Evolutionary conservation across 2,113 vertebrate species (phyloP).

Genomic region (Calonectris borealis): DNA sequence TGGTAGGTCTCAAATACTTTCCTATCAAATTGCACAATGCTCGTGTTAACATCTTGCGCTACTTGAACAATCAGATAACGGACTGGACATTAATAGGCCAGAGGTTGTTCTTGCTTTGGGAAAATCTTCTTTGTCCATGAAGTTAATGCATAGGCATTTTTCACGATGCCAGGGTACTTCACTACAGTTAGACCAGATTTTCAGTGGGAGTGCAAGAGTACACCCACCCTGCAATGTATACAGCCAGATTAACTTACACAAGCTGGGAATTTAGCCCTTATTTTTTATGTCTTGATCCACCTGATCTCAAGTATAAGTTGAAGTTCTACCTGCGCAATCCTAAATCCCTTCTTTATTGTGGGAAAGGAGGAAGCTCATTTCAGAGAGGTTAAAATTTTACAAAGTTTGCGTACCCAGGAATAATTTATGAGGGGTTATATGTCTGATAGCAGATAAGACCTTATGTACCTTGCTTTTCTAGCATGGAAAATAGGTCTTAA

Average conservation of each 20-base stretch:
- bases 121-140: not conserved
- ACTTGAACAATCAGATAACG: constrained; percentile 18
- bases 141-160: not conserved
- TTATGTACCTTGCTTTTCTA: constrained; percentile 28
- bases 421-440: constrained; percentile 31
- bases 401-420: constrained; percentile 59
- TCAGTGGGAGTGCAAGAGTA: not conserved
- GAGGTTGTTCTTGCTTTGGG: not conserved
- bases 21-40: not conserved
- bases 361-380: constrained; percentile 53
- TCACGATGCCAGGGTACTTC: not conserved
- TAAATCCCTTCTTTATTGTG: constrained; percentile 11
- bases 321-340: constrained; percentile 13
- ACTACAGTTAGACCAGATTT: not conserved
- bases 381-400: constrained; percentile 77
- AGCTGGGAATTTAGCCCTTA: not conserved
- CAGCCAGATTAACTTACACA: fast-evolving
- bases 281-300: not conserved
- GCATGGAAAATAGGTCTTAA: constrained; percentile 54
- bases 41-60: constrained; percentile 26
- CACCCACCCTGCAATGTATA: not conserved
- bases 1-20: constrained; percentile 3
- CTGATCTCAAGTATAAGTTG: not conserved
- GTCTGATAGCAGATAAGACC: constrained; percentile 69
- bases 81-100: not conserved